Conservation (phyloP, 2,888 invertebrate species). For the Eilema griseolum region DNA sequence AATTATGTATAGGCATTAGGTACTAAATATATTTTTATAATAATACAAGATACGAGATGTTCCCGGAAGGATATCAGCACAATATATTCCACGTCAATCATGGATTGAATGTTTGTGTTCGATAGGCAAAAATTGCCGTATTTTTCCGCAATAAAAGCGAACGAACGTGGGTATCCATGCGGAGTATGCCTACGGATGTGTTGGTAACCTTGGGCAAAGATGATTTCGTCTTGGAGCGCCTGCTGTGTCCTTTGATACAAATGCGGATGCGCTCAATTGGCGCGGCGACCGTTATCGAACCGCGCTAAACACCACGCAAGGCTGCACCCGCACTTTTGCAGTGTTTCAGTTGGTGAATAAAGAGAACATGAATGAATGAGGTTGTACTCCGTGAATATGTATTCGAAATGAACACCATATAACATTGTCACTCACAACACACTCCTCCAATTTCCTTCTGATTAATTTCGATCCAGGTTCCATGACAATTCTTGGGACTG, state of each 20-base stretch:
- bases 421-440: background rate
- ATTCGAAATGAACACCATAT: background rate
- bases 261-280: slow-evolving; percentile 86
- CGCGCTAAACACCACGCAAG: slow-evolving; percentile 83
- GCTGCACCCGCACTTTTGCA: slow-evolving; percentile 62
- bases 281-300: slow-evolving; percentile 79
- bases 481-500: no score
- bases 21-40: background rate
- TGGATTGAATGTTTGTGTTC: background rate
- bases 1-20: no score
- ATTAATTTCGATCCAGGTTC: no score
- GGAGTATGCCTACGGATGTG: slow-evolving; percentile 70
- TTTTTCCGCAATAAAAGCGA: slow-evolving; percentile 58
- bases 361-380: slow-evolving; percentile 4
- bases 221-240: slow-evolving; percentile 81
- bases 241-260: slow-evolving; percentile 83
- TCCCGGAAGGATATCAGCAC: background rate
- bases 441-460: no score
- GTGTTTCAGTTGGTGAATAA: slow-evolving; percentile 32
- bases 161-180: slow-evolving; percentile 60
- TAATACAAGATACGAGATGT: background rate
- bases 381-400: background rate
- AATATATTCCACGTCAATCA: background rate
- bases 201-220: slow-evolving; percentile 79
- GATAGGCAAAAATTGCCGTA: slow-evolving; percentile 24